Evolutionary conservation across 1,140 invertebrate species (phyloP).

Genomic region (Drosophila tristis): DNA sequence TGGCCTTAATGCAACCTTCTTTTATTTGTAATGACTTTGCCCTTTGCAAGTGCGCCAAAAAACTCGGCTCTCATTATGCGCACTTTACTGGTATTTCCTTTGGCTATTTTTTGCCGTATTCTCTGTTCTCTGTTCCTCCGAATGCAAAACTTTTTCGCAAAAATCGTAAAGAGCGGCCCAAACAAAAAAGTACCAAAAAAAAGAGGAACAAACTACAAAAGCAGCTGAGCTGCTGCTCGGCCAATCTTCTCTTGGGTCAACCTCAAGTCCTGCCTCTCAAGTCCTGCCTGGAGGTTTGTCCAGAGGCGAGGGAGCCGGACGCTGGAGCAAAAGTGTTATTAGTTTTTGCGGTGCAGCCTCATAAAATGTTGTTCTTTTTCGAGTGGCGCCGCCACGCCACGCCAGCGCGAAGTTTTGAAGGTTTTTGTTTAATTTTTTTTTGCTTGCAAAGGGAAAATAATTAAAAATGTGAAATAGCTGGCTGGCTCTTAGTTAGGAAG

Average conservation of each 20-base stretch:
- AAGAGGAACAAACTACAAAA: constrained; percentile 33
- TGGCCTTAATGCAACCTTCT: constrained; percentile 13
- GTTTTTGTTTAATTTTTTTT: constrained; percentile 32
- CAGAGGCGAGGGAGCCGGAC: constrained; percentile 1
- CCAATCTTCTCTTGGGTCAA: constrained; percentile 64
- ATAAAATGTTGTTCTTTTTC: constrained; percentile 76
- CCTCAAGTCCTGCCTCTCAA: constrained; percentile 71
- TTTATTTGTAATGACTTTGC: constrained; percentile 9
- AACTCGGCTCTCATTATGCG: constrained; percentile 43
- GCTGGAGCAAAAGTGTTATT: constrained; percentile 69
- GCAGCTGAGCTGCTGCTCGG: constrained; percentile 47
- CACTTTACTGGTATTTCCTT: constrained; percentile 46
- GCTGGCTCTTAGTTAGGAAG: constrained; percentile 62
- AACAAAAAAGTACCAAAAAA: constrained; percentile 15
- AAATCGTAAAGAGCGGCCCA: constrained; percentile 21
- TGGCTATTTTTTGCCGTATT: constrained; percentile 14
- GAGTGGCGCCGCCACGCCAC: constrained; percentile 38
- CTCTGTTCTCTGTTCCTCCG: constrained; percentile 10
- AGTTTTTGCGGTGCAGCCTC: constrained; percentile 75
- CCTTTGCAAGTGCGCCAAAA: constrained; percentile 23
- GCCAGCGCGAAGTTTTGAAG: constrained; percentile 54
- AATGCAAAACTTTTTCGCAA: constrained; percentile 43
- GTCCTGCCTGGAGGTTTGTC: constrained; percentile 41
- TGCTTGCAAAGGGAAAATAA: constrained; percentile 61
- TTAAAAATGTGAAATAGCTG: constrained; percentile 75